These are phyloP conservation scores for Urocynchramus pylzowi DNA, from an alignment of 2,113 vertebrate species.

Conservation along the genomic window DNA sequence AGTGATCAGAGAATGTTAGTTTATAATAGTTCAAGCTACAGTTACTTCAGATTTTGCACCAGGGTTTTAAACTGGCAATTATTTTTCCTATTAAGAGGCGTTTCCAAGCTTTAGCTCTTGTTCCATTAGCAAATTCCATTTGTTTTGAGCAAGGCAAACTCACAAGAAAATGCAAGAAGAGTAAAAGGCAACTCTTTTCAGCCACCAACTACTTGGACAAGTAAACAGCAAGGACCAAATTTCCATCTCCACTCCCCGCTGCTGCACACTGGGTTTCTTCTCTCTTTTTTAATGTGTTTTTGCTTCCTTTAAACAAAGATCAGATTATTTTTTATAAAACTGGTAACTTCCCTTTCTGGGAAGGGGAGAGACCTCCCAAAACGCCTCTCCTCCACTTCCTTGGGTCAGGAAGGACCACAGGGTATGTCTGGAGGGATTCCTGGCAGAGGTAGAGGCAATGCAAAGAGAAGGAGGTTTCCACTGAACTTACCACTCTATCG, in stretches of 20 bases:
- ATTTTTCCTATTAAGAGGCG: not conserved
- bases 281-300: not conserved
- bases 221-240: not conserved
- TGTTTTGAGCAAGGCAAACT: constrained; percentile 13
- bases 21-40: not conserved
- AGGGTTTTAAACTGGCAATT: not conserved
- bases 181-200: not conserved
- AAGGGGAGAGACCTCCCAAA: not conserved
- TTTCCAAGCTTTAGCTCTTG: constrained; percentile 13
- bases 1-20: not conserved
- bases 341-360: not conserved
- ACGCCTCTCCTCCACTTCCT: constrained; percentile 6
- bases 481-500: constrained; percentile 50
- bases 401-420: not conserved
- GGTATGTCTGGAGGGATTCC: not conserved
- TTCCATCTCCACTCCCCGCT: not conserved
- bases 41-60: not conserved
- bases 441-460: constrained; percentile 71
- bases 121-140: constrained; percentile 27
- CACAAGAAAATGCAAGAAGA: constrained; percentile 4
- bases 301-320: constrained; percentile 11
- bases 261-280: not conserved
- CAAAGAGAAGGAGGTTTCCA: constrained; percentile 49
- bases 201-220: not conserved
- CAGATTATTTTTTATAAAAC: not conserved